These are phyloP conservation scores for Mantis religiosa DNA, from an alignment of 2,888 invertebrate genomes.

Conservation along the genomic window DNA sequence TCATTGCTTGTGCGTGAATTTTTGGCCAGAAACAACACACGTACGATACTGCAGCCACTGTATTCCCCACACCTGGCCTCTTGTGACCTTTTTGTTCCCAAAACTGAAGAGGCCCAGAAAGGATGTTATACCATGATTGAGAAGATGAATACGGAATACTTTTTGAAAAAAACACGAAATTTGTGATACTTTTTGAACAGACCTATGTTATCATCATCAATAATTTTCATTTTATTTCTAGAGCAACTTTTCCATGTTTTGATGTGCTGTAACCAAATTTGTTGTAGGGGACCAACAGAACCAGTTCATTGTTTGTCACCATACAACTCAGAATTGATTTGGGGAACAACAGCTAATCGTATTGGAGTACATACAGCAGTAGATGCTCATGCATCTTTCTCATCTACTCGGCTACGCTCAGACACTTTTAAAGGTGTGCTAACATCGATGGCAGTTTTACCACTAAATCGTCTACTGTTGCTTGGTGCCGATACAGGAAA, in stretches of 20 bases:
- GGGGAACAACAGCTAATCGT: constrained; percentile 89
- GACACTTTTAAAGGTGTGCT: constrained; percentile 89
- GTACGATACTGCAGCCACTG: too few relatives aligned
- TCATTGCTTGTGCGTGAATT: too few relatives aligned
- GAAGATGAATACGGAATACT: too few relatives aligned
- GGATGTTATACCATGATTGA: too few relatives aligned
- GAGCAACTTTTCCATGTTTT: not conserved
- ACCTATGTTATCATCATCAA: too few relatives aligned
- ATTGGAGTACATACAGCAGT: constrained; percentile 79
- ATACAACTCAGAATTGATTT: constrained; percentile 76
- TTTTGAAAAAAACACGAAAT: too few relatives aligned
- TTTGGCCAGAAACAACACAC: too few relatives aligned
- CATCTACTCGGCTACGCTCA: constrained; percentile 78
- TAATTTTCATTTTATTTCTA: too few relatives aligned
- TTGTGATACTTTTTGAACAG: too few relatives aligned
- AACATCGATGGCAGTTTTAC: constrained; percentile 84
- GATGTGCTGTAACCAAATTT: not conserved
- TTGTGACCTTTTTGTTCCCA: too few relatives aligned
- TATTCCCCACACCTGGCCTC: too few relatives aligned
- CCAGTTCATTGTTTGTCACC: constrained; percentile 85
- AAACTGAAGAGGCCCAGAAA: too few relatives aligned
- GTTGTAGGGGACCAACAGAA: constrained; percentile 78
- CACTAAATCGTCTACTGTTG: constrained; percentile 82
- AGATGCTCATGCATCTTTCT: constrained; percentile 69
- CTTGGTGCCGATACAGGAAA: constrained; percentile 90